Conservation (phyloP, 2,888 invertebrate species). For the Homarus gammarus region DNA sequence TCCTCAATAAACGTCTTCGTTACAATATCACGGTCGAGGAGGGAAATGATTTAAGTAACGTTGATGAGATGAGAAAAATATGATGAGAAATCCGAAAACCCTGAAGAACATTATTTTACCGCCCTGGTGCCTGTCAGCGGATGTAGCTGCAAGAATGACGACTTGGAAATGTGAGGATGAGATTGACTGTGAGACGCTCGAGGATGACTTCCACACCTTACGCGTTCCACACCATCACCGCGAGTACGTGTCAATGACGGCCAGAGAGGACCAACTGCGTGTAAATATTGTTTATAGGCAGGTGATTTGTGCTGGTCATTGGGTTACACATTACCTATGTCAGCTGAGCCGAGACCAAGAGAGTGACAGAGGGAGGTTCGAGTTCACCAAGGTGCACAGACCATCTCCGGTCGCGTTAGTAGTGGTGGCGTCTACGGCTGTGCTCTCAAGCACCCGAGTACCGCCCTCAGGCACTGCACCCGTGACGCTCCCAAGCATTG, state of each 20-base stretch:
- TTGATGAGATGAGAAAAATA: neutral
- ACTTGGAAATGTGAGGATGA: neutral
- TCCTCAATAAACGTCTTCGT: neutral
- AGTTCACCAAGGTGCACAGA: neutral
- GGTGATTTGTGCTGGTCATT: slow-evolving; percentile 56
- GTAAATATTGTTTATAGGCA: slow-evolving; percentile 50
- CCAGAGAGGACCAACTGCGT: slow-evolving; percentile 16
- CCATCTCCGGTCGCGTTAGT: neutral
- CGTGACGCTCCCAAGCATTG: neutral
- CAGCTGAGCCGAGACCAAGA: slow-evolving; percentile 27
- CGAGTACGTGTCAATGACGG: slow-evolving; percentile 39
- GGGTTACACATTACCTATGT: slow-evolving; percentile 49
- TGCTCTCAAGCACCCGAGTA: no score
- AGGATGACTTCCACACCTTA: slow-evolving; percentile 16
- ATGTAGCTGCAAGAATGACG: slow-evolving; percentile 15
- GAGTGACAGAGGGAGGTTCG: neutral
- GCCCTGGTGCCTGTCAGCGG: neutral
- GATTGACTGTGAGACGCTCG: neutral
- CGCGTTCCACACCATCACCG: slow-evolving; percentile 32
- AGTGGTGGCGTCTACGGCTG: neutral
- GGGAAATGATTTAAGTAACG: neutral
- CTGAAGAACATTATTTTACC: neutral
- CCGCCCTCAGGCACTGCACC: no score
- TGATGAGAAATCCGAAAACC: slow-evolving; percentile 1
- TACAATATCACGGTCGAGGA: slow-evolving; percentile 1